Evolutionary conservation across 2,888 invertebrate species (phyloP).

Genomic region (Anticlea derivata): DNA sequence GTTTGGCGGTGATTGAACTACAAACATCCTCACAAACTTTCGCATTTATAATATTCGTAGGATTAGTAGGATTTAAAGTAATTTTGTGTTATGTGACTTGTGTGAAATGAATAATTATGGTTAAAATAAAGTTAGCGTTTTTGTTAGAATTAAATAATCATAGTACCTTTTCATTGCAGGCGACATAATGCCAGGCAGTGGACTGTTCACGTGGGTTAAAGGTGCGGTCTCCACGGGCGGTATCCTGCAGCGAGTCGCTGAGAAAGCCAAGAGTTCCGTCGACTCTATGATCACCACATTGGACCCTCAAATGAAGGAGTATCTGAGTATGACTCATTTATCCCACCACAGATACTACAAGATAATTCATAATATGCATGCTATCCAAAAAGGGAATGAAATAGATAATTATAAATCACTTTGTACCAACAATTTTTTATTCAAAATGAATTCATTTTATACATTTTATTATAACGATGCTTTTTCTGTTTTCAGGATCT

Average conservation of each 20-base stretch:
- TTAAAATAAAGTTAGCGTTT: no score
- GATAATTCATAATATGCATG: no score
- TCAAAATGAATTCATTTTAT: not conserved
- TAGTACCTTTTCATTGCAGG: constrained; percentile 46
- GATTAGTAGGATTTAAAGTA: no score
- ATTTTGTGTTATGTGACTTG: no score
- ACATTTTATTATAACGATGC: no score
- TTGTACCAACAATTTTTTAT: not conserved
- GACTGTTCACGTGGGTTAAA: constrained; percentile 87
- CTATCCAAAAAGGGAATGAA: no score
- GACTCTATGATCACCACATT: constrained; percentile 94
- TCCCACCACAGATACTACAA: no score
- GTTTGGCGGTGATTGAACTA: no score
- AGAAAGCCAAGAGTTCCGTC: constrained; percentile 91
- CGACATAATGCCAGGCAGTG: constrained; percentile 83
- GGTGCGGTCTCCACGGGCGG: constrained; percentile 86
- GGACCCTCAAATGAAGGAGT: constrained; percentile 95
- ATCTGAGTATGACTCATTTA: constrained; percentile 86
- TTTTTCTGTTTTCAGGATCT: constrained; percentile 84
- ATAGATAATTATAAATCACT: no score
- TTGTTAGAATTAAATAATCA: not conserved
- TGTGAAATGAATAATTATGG: no score
- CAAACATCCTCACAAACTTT: no score
- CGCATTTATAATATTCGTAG: no score
- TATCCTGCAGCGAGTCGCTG: constrained; percentile 87